Conservation (phyloP, 1,140 invertebrate species). For the Lepidurus arcticus region DNA sequence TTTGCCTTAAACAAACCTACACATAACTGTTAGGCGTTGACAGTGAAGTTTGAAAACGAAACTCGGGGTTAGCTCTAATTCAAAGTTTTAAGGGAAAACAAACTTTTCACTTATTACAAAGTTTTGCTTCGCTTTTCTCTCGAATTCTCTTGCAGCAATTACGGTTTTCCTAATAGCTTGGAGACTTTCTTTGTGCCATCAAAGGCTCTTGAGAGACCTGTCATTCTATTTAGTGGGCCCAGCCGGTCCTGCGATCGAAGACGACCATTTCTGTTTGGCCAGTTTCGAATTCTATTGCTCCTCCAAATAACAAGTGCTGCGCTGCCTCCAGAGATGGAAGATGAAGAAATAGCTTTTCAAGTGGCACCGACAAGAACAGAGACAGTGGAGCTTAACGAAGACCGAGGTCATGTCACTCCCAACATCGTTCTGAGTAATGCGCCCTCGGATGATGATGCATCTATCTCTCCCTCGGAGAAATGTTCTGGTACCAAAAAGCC, state of each 20-base stretch:
- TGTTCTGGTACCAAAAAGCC: background rate
- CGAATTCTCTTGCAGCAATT: too few relatives aligned
- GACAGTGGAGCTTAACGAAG: background rate
- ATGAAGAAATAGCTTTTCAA: background rate
- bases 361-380: background rate
- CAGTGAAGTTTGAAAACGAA: too few relatives aligned
- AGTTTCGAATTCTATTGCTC: background rate
- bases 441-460: background rate
- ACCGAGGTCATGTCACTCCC: background rate
- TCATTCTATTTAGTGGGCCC: background rate
- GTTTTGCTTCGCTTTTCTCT: too few relatives aligned
- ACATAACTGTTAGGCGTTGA: too few relatives aligned
- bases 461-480: background rate
- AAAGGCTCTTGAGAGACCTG: too few relatives aligned
- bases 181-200: too few relatives aligned
- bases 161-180: too few relatives aligned
- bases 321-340: background rate
- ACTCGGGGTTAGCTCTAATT: too few relatives aligned
- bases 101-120: too few relatives aligned
- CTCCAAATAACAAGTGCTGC: background rate
- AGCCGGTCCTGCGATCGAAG: background rate
- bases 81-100: too few relatives aligned
- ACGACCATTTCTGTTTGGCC: background rate
- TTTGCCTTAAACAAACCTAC: too few relatives aligned
- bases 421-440: background rate